Conservation (phyloP, 1,140 invertebrate genomes). For the Acromyrmex heyeri region DNA sequence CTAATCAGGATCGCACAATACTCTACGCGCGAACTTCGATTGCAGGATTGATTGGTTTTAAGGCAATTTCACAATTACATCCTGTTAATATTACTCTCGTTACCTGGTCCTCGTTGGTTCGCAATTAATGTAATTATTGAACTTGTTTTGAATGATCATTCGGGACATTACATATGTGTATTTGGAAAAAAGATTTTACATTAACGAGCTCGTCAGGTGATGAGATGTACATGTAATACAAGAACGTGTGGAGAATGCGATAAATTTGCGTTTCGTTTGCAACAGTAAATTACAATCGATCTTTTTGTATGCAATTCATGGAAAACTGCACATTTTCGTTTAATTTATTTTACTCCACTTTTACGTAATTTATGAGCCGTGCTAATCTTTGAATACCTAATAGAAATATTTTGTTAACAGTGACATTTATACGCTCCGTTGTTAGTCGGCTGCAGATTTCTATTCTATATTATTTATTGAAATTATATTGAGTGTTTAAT, state of each 20-base stretch:
- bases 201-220: conserved; percentile 27
- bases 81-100: conserved; percentile 55
- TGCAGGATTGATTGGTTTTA: conserved; percentile 13
- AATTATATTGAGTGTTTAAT: background rate
- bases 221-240: background rate
- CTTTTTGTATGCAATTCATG: background rate
- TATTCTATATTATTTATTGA: background rate
- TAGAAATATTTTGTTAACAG: background rate
- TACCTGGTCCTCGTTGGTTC: conserved; percentile 28
- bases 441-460: background rate
- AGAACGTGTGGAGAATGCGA: conserved; percentile 21
- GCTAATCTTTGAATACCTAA: background rate
- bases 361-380: background rate
- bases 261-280: conserved; percentile 33
- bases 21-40: background rate
- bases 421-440: background rate
- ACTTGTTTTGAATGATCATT: conserved; percentile 38
- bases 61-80: conserved; percentile 47
- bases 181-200: conserved; percentile 31
- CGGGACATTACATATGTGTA: conserved; percentile 10
- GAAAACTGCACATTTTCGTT: background rate
- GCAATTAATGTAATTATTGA: conserved; percentile 46
- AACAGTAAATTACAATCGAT: conserved; percentile 25
- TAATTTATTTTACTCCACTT: background rate
- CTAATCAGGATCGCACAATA: conserved; percentile 17